Conservation (phyloP, 1,140 invertebrate species). For the Bombus huntii region DNA sequence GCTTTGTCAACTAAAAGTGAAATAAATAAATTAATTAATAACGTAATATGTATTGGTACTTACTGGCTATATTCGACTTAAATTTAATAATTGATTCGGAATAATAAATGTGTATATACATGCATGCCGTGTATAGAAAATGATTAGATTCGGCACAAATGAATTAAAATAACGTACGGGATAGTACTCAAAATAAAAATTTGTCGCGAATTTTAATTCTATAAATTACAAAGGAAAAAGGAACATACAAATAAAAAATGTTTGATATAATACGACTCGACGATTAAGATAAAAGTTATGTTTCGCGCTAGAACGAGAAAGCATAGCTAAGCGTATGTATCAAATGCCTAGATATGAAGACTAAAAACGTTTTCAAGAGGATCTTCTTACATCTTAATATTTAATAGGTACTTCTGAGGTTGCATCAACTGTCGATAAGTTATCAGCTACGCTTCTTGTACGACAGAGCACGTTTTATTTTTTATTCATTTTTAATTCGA, state of each 20-base stretch:
- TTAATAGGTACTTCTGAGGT: constrained; percentile 13
- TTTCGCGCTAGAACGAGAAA: background rate
- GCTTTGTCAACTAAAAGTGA: too few species aligned
- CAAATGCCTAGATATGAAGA: constrained; percentile 32
- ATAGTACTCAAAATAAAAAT: background rate
- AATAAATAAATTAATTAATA: too few species aligned
- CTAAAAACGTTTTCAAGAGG: constrained; percentile 19
- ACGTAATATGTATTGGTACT: too few species aligned
- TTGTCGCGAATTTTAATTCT: fast-evolving
- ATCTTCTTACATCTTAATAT: constrained; percentile 27
- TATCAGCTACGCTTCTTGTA: constrained; percentile 14
- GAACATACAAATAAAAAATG: background rate
- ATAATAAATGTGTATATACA: too few species aligned
- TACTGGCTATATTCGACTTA: too few species aligned
- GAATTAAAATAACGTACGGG: background rate
- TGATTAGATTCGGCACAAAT: background rate
- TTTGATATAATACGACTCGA: background rate
- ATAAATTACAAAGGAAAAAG: background rate
- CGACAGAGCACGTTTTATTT: background rate
- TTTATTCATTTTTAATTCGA: background rate
- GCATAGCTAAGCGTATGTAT: constrained; percentile 34
- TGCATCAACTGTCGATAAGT: constrained; percentile 41
- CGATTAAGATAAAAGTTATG: background rate
- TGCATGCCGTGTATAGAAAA: too few species aligned
- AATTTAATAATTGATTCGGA: too few species aligned